phyloP scores from a whole-genome alignment of 2,797 vertebrate species.

The Galago senegalensis region DNA sequence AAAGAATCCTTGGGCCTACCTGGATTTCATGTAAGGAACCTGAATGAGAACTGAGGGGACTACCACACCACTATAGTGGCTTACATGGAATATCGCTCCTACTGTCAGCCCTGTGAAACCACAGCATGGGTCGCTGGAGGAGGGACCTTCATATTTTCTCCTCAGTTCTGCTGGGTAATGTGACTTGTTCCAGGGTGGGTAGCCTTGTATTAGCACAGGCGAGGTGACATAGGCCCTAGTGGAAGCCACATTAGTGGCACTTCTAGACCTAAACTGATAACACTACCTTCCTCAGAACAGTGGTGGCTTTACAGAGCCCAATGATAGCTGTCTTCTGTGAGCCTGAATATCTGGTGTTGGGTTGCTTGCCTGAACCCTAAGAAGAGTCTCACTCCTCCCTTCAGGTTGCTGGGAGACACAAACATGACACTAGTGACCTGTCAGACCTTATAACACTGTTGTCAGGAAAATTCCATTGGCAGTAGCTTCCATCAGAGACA shows the following conservation, averaged over 20 bases:
- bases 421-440: background rate
- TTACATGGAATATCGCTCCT: background rate
- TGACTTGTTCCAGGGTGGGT: background rate
- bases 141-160: background rate
- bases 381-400: background rate
- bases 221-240: background rate
- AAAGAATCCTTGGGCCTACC: no score
- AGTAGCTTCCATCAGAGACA: no score
- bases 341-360: background rate
- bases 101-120: background rate
- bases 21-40: background rate
- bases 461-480: no score
- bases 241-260: background rate
- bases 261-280: background rate
- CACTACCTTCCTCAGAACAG: background rate
- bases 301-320: background rate
- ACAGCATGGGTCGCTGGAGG: background rate
- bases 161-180: background rate
- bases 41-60: background rate
- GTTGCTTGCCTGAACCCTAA: background rate
- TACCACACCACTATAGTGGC: background rate
- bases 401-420: background rate
- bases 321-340: background rate
- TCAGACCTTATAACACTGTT: no score
- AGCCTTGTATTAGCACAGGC: background rate